Conservation (phyloP, 2,797 vertebrate genomes). For the Paratrypauchen microcephalus region DNA sequence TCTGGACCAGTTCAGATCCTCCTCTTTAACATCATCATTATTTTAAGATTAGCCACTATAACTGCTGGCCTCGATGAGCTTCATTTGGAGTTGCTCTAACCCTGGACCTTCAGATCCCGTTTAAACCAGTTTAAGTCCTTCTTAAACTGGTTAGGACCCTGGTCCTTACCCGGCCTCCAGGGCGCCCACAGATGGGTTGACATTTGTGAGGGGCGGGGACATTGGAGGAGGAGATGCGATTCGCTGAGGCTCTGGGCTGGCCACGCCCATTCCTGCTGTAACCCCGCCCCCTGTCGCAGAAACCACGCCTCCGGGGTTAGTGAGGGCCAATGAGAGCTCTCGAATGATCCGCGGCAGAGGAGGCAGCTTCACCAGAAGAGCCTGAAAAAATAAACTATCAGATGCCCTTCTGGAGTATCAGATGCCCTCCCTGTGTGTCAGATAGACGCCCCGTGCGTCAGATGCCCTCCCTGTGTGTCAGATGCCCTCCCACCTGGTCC, state of each 20-base stretch:
- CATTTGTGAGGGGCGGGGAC: conserved; percentile 71
- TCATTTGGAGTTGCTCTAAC: too few relatives aligned
- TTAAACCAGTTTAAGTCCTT: too few relatives aligned
- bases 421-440: too few relatives aligned
- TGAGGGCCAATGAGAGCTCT: conserved; percentile 88
- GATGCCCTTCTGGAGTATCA: too few relatives aligned
- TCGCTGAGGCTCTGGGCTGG: conserved; percentile 75
- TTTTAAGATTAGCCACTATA: too few relatives aligned
- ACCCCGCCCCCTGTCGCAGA: conserved; percentile 66
- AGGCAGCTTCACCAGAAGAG: conserved; percentile 86
- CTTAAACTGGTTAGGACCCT: background rate
- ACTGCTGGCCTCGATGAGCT: too few relatives aligned
- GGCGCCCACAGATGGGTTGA: conserved; percentile 89
- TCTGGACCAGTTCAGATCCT: too few relatives aligned
- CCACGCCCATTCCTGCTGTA: background rate
- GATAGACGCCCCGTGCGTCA: too few relatives aligned
- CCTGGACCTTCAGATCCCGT: too few relatives aligned
- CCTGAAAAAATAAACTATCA: conserved; percentile 63
- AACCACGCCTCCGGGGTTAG: conserved; percentile 81
- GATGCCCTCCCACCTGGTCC: conserved; percentile 84
- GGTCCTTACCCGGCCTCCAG: conserved; percentile 78
- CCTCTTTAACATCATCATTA: too few relatives aligned
- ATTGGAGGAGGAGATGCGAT: conserved; percentile 75
- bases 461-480: too few relatives aligned
- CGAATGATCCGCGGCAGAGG: conserved; percentile 92